Evolutionary conservation across 35 echinoderm and acorn worm species (phyloP), one percentile per base, ranked within the genome.

Genomic region (Lytechinus variegatus): DNA sequence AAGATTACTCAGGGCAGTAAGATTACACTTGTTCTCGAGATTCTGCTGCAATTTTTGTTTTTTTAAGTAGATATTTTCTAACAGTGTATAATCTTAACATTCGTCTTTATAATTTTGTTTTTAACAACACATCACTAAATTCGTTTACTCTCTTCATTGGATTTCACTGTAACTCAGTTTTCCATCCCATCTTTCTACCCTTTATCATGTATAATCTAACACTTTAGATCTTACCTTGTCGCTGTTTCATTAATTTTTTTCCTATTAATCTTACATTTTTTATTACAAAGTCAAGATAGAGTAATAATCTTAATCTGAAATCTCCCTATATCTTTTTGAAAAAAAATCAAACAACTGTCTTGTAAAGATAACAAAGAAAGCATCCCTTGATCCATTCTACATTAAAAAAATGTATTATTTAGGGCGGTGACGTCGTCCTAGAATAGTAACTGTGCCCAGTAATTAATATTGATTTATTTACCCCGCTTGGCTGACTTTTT

Each of bases 391-490:
- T 79, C 66, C 66, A 79, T 79, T 24, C 66, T 16, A 79, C 66
- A 79, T 79, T 6, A 24, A 79, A 79, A 79, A 72, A n/a, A n/a
- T n/a, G n/a, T 44, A 16, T 24, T 24, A 24, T 79, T 79, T 19
- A 79, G 66, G 66, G 16, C 14, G 19, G 66, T 79, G 6, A 79
- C 66, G 66, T 79, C 66, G n/a, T 79, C 66, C 16, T 16, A 8
- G 66, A 79, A 79, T 79, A 24, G 66, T 79, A 6, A 79, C 66
- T 79, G 66, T 79, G 4, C 66, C 66, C 19, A 79, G 66, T 79
- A 79, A 79, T 79, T 79, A 79, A 79, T 79, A 79, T 79, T 24
- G 66, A 79, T 79, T 79, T 79, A 79, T 79, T 79, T 79, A 79
- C 66, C 66, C 66, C 66, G 66, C 66, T 79, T 24, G 66, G 66